Conservation (phyloP, 2,888 invertebrate species). For the Melinaea menophilus region DNA sequence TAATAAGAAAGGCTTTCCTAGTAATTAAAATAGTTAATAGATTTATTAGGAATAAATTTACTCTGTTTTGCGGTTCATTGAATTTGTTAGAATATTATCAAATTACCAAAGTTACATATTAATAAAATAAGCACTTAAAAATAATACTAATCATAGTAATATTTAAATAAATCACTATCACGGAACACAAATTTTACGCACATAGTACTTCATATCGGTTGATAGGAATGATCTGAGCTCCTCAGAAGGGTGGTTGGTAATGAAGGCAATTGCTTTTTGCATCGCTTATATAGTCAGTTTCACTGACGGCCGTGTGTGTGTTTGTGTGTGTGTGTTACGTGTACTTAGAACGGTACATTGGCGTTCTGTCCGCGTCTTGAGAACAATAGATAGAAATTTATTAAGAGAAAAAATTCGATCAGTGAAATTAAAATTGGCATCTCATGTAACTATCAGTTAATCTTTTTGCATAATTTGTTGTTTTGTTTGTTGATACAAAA, state of each 20-base stretch:
- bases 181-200: slow-evolving; percentile 55
- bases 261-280: slow-evolving; percentile 71
- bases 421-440: slow-evolving; percentile 22
- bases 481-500: not conserved
- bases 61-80: slow-evolving; percentile 45
- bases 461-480: not conserved
- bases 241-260: slow-evolving; percentile 68
- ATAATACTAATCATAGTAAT: not conserved
- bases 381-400: slow-evolving; percentile 74
- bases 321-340: slow-evolving; percentile 65
- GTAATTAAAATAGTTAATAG: slow-evolving; percentile 31
- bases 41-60: slow-evolving; percentile 47
- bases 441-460: slow-evolving; percentile 12
- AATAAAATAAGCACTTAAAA: slow-evolving; percentile 7
- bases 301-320: slow-evolving; percentile 59
- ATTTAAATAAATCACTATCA: slow-evolving; percentile 34
- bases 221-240: slow-evolving; percentile 52
- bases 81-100: slow-evolving; percentile 26
- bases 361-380: slow-evolving; percentile 61
- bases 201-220: slow-evolving; percentile 68
- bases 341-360: slow-evolving; percentile 52
- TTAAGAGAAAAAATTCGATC: slow-evolving; percentile 33
- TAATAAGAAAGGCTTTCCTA: slow-evolving; percentile 58
- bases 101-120: slow-evolving; percentile 15
- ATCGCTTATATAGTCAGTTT: slow-evolving; percentile 76